These are phyloP conservation scores for Holacanthella duospinosa DNA, from an alignment of 2,888 invertebrate genomes.

Conservation along the genomic window DNA sequence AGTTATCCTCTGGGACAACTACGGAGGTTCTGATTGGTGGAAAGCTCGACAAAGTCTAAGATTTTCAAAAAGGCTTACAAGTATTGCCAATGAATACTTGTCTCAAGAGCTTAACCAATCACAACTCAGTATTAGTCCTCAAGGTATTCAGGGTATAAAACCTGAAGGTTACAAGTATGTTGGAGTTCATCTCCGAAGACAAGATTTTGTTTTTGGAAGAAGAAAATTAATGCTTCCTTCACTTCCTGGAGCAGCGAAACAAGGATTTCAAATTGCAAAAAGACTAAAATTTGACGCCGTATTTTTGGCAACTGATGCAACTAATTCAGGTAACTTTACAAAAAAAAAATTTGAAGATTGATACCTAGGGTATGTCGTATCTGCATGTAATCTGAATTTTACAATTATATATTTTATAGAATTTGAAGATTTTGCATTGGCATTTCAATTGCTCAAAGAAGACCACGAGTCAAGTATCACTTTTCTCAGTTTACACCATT, in stretches of 20 bases:
- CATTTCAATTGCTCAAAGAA: background rate
- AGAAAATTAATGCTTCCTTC: constrained; percentile 60
- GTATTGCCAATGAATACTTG: constrained; percentile 51
- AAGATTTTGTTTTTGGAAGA: constrained; percentile 71
- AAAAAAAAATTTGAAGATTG: background rate
- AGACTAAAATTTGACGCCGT: constrained; percentile 51
- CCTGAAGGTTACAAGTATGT: constrained; percentile 44
- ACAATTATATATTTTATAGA: background rate
- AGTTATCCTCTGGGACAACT: constrained; percentile 70
- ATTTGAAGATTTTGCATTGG: background rate
- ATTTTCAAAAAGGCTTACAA: constrained; percentile 59
- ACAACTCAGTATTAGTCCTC: too few relatives aligned
- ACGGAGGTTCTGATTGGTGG: constrained; percentile 77
- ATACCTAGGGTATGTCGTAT: too few relatives aligned
- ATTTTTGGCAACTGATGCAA: constrained; percentile 79
- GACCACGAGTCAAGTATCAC: background rate
- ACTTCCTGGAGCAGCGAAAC: constrained; percentile 61
- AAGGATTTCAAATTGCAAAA: constrained; percentile 54
- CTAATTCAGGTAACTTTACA: constrained; percentile 38
- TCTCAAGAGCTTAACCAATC: background rate
- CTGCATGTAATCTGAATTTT: background rate
- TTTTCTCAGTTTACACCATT: background rate
- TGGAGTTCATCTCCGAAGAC: constrained; percentile 73
- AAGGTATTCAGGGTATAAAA: too few relatives aligned
- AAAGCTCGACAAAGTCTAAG: constrained; percentile 79